Evolutionary conservation across 2,113 vertebrate genomes (phyloP).

Genomic region (Apodemus speciosus): DNA sequence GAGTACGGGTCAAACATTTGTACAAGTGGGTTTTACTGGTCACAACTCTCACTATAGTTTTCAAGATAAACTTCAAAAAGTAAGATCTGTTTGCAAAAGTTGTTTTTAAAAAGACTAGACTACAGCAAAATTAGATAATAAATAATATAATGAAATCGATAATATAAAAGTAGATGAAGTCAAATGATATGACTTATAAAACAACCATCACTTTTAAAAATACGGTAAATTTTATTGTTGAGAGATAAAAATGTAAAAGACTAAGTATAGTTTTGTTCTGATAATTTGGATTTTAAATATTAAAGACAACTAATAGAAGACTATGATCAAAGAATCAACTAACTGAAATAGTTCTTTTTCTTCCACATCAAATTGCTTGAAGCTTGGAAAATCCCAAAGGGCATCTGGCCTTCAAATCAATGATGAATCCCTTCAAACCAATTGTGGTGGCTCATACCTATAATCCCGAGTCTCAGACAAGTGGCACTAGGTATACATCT

Average conservation of each 20-base stretch:
- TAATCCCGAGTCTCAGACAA: not conserved
- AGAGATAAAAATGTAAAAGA: not conserved
- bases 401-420: not conserved
- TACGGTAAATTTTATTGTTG: not conserved
- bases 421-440: constrained; percentile 5
- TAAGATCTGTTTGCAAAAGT: not conserved
- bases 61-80: not conserved
- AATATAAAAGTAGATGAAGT: not conserved
- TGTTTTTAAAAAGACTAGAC: not conserved
- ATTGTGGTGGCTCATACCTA: not conserved
- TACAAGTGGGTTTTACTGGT: not conserved
- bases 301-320: constrained; percentile 36
- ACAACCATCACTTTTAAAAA: not conserved
- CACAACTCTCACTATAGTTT: not conserved
- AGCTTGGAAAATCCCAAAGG: not conserved
- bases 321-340: not conserved
- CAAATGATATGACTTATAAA: not conserved
- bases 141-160: not conserved
- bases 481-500: not conserved
- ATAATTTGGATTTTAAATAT: not conserved
- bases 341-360: not conserved
- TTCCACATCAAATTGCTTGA: not conserved
- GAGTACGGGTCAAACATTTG: not conserved
- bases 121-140: not conserved
- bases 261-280: constrained; percentile 5